phyloP scores from a whole-genome alignment of 1,140 invertebrate species.

The Copidosoma floridanum region DNA sequence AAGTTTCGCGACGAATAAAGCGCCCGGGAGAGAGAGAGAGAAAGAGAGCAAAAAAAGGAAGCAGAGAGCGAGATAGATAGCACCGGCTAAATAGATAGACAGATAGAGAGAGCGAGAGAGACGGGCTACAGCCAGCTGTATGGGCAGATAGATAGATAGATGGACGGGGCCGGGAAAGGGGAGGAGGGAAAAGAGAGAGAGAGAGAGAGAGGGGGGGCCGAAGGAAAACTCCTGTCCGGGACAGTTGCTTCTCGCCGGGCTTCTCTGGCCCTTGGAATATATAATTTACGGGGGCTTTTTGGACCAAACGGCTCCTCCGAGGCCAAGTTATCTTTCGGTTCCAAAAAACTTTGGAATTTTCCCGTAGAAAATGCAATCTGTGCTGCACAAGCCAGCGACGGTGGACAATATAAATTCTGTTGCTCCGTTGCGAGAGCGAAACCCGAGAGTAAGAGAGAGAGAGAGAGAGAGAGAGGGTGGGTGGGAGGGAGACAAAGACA shows the following conservation, averaged over 20 bases:
- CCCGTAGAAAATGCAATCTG: no score
- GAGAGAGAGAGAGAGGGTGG: constrained; percentile 28
- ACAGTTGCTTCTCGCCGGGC: constrained; percentile 5
- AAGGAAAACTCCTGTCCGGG: constrained; percentile 31
- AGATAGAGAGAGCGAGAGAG: constrained; percentile 35
- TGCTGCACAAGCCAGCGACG: no score
- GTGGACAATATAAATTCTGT: no score
- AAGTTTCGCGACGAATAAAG: constrained; percentile 55
- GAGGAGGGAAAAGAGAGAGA: constrained; percentile 35
- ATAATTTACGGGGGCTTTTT: no score
- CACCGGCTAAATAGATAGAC: constrained; percentile 33
- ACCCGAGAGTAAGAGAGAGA: not conserved
- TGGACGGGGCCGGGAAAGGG: constrained; percentile 22
- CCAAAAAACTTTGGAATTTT: no score
- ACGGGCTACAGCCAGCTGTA: constrained; percentile 22
- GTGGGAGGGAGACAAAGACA: constrained; percentile 24
- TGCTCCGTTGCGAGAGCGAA: no score
- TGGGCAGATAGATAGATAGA: constrained; percentile 26
- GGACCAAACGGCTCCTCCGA: no score
- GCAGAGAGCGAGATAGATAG: constrained; percentile 1
- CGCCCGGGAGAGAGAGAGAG: constrained; percentile 34
- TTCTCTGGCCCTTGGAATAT: no score
- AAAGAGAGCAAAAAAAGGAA: constrained; percentile 13
- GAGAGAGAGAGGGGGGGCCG: constrained; percentile 12
- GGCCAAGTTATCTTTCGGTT: no score